These are phyloP conservation scores for Corynorhinus townsendii DNA, from an alignment of 2,113 vertebrate species.

Conservation along the genomic window DNA sequence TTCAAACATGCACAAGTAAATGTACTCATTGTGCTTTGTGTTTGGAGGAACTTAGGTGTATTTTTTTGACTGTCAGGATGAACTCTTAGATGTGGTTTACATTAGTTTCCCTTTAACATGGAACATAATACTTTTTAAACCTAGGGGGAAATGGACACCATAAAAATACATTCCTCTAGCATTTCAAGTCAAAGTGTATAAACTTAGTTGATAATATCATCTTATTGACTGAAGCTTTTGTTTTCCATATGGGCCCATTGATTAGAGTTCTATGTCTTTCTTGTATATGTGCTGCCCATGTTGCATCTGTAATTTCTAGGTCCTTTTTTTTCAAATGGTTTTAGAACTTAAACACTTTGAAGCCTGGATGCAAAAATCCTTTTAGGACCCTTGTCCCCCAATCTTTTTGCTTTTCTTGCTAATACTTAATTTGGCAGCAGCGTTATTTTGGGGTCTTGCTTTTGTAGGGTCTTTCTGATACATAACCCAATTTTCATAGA, in stretches of 20 bases:
- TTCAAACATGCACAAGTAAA: not conserved
- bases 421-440: not conserved
- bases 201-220: not conserved
- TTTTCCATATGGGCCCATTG: not conserved
- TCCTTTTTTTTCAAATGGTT: not conserved
- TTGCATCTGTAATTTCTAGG: not conserved
- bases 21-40: not conserved
- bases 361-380: not conserved
- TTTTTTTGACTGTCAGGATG: not conserved
- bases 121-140: conserved; percentile 8
- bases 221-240: not conserved
- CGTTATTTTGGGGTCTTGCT: not conserved
- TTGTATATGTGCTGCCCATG: not conserved
- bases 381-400: not conserved
- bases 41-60: not conserved
- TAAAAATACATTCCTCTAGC: not conserved
- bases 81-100: not conserved
- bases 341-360: not conserved
- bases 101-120: not conserved
- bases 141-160: conserved; percentile 15
- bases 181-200: conserved; percentile 17
- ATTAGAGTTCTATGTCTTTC: not conserved
- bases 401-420: not conserved
- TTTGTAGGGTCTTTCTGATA: conserved; percentile 1
- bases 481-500: not conserved